Evolutionary conservation across 2,888 invertebrate genomes (phyloP).

Genomic region (Congeria kusceri): DNA sequence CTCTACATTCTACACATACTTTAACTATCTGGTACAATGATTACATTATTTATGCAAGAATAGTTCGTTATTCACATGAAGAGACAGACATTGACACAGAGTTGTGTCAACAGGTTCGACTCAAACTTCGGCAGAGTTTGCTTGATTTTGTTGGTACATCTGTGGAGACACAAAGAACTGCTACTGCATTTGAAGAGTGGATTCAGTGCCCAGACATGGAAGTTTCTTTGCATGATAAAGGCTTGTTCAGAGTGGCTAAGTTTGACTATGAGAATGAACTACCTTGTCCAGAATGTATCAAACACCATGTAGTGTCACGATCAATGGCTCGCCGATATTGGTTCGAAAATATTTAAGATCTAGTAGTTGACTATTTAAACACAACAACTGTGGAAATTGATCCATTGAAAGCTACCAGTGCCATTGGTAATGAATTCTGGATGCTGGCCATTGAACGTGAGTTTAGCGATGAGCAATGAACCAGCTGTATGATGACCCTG

Average conservation of each 20-base stretch:
- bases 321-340: not conserved
- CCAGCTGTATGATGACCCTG: too few relatives aligned
- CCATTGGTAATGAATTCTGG: too few relatives aligned
- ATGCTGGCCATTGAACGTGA: too few relatives aligned
- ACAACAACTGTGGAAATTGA: too few relatives aligned
- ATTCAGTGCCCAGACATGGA: not conserved
- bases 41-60: constrained; percentile 40
- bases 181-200: not conserved
- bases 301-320: not conserved
- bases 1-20: constrained; percentile 11
- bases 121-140: too few relatives aligned
- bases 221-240: not conserved
- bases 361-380: too few relatives aligned
- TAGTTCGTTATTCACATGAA: constrained; percentile 11
- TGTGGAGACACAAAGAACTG: too few relatives aligned
- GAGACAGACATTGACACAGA: not conserved
- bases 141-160: too few relatives aligned
- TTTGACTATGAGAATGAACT: not conserved
- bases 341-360: not conserved
- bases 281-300: not conserved
- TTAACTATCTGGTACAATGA: constrained; percentile 51
- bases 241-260: not conserved
- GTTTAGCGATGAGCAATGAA: too few relatives aligned
- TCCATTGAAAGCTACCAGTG: too few relatives aligned
- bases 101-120: not conserved